Evolutionary conservation across 1,140 invertebrate genomes (phyloP).

Genomic region (Ceratina calcarata): DNA sequence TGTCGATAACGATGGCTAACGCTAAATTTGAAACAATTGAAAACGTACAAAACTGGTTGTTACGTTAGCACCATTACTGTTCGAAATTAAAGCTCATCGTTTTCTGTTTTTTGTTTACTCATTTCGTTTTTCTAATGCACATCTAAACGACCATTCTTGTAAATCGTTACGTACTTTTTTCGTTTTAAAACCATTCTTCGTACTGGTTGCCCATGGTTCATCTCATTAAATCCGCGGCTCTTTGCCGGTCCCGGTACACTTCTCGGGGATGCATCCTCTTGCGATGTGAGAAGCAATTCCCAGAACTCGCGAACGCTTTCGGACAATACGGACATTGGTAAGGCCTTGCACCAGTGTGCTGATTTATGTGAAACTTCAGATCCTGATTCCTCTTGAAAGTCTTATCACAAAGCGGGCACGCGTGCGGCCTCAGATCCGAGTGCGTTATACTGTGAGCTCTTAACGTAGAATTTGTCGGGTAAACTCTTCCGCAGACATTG

Average conservation of each 20-base stretch:
- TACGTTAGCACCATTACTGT: slow-evolving; percentile 56
- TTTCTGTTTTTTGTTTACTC: no score
- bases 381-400: slow-evolving; percentile 89
- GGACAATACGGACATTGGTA: slow-evolving; percentile 91
- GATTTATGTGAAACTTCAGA: slow-evolving; percentile 89
- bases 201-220: slow-evolving; percentile 73
- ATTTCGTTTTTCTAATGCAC: slow-evolving; percentile 31
- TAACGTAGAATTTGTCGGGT: slow-evolving; percentile 86
- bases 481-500: slow-evolving; percentile 85
- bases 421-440: slow-evolving; percentile 85
- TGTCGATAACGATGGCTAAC: slow-evolving; percentile 46
- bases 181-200: slow-evolving; percentile 70
- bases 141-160: slow-evolving; percentile 21
- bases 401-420: slow-evolving; percentile 87
- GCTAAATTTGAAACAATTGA: slow-evolving; percentile 53
- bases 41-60: slow-evolving; percentile 38
- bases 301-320: slow-evolving; percentile 89
- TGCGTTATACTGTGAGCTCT: slow-evolving; percentile 87
- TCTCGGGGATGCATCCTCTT: slow-evolving; percentile 86
- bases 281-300: slow-evolving; percentile 88
- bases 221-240: slow-evolving; percentile 80
- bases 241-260: slow-evolving; percentile 79
- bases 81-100: slow-evolving; percentile 50
- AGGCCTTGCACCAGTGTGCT: slow-evolving; percentile 90
- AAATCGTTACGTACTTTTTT: slow-evolving; percentile 12